Percentiles rank a stretch among this genome's conserved stretches.
These are phyloP conservation scores for Daubentonia madagascariensis DNA, from an alignment of 2,113 vertebrate species.

Conservation along the genomic window DNA sequence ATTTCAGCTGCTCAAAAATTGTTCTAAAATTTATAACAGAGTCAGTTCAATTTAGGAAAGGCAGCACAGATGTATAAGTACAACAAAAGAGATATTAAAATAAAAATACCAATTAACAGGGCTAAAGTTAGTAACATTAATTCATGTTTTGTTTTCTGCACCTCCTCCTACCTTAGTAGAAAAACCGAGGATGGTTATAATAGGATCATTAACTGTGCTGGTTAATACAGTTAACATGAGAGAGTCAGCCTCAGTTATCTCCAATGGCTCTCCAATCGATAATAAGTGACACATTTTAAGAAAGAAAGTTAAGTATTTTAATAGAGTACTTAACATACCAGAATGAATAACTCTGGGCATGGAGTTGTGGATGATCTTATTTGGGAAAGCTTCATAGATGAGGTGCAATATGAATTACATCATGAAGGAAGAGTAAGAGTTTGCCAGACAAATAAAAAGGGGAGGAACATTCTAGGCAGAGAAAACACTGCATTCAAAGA, in stretches of 20 bases:
- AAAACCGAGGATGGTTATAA: neutral
- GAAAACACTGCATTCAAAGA: neutral
- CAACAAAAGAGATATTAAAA: conserved; percentile 36
- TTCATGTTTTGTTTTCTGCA: neutral
- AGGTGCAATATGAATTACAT: neutral
- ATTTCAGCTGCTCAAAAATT: conserved; percentile 60
- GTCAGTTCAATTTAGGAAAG: conserved; percentile 24
- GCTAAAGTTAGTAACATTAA: neutral
- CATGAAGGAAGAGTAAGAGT: neutral
- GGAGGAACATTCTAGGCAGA: neutral
- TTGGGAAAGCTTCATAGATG: neutral
- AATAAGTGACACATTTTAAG: conserved; percentile 1
- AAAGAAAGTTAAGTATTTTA: neutral
- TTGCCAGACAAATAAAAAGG: neutral
- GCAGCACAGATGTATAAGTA: conserved; percentile 26
- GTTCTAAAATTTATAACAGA: conserved; percentile 49
- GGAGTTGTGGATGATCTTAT: neutral
- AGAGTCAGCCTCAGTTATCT: neutral
- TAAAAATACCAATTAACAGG: conserved; percentile 36
- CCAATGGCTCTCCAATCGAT: neutral
- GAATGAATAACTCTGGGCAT: neutral
- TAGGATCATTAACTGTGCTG: neutral
- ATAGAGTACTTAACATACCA: neutral
- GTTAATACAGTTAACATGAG: neutral
- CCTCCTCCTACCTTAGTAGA: neutral